phyloP scores from a whole-genome alignment of 2,888 invertebrate genomes.

The Cynaeus angustus region DNA sequence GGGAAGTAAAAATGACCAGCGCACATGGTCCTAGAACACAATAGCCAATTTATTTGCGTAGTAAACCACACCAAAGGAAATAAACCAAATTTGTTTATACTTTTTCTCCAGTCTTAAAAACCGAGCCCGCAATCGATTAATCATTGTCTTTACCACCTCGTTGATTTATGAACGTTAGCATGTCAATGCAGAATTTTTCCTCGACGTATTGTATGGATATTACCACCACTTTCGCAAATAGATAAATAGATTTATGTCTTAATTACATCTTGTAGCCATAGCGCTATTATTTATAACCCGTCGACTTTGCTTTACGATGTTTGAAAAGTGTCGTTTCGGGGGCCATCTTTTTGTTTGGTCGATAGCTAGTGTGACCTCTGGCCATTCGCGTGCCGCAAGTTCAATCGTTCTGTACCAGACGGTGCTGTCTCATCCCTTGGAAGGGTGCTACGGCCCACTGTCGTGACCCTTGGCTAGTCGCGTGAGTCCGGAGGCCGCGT shows the following conservation, averaged over 20 bases:
- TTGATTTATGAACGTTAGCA: slow-evolving; percentile 42
- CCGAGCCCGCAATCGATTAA: slow-evolving; percentile 21
- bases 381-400: slow-evolving; percentile 69
- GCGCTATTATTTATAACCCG: slow-evolving; percentile 21
- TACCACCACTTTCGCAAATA: slow-evolving; percentile 37
- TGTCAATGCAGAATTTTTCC: slow-evolving; percentile 42
- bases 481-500: slow-evolving; percentile 65
- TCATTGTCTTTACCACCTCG: slow-evolving; percentile 37
- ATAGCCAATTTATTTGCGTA: slow-evolving; percentile 62
- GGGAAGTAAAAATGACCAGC: slow-evolving; percentile 68
- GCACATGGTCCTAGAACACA: slow-evolving; percentile 54
- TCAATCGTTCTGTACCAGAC: slow-evolving; percentile 64
- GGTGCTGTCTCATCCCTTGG: slow-evolving; percentile 58
- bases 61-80: slow-evolving; percentile 45
- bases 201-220: slow-evolving; percentile 44
- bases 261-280: slow-evolving; percentile 34
- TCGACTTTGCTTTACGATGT: neutral
- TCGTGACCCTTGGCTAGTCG: slow-evolving; percentile 71
- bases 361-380: slow-evolving; percentile 70
- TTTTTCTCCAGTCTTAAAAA: slow-evolving; percentile 4
- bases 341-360: slow-evolving; percentile 59
- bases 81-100: no score
- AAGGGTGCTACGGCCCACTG: slow-evolving; percentile 51
- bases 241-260: slow-evolving; percentile 47
- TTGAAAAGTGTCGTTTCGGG: slow-evolving; percentile 1